Evolutionary conservation across 2,888 invertebrate genomes (phyloP).

Genomic region (Nasonovia ribisnigri): DNA sequence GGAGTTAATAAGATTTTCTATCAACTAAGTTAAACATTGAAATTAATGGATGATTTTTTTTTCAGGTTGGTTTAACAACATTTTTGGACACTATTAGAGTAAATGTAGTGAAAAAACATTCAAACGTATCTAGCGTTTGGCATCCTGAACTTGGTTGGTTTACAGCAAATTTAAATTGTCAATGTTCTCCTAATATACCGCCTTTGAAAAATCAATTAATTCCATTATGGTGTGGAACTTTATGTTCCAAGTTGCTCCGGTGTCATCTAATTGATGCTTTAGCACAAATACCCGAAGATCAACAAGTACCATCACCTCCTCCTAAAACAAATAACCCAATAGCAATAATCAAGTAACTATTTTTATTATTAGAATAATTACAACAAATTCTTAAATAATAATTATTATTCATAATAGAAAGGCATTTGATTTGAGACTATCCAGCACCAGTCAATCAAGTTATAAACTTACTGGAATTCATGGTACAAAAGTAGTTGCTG

Average conservation of each 20-base stretch:
- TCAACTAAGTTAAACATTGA: not conserved
- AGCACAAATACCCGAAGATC: conserved; percentile 68
- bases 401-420: conserved; percentile 41
- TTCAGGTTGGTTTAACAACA: conserved; percentile 85
- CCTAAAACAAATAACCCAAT: conserved; percentile 64
- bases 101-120: conserved; percentile 89
- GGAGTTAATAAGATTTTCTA: not conserved
- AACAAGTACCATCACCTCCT: conserved; percentile 66
- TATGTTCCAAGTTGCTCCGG: conserved; percentile 69
- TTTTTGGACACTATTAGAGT: conserved; percentile 91
- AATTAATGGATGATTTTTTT: conserved; percentile 62
- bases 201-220: conserved; percentile 79
- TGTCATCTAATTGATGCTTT: conserved; percentile 72
- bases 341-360: conserved; percentile 65
- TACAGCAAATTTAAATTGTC: conserved; percentile 74
- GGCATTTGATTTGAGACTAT: conserved; percentile 60
- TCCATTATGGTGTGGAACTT: conserved; percentile 77
- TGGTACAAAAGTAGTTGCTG: conserved; percentile 79
- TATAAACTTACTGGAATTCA: conserved; percentile 51
- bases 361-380: not conserved
- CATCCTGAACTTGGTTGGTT: conserved; percentile 99
- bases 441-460: conserved; percentile 35
- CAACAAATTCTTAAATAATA: not conserved
- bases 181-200: conserved; percentile 71
- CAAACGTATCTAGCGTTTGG: conserved; percentile 93